phyloP scores from a whole-genome alignment of 1,140 invertebrate species.

The Meloidogyne floridensis region DNA sequence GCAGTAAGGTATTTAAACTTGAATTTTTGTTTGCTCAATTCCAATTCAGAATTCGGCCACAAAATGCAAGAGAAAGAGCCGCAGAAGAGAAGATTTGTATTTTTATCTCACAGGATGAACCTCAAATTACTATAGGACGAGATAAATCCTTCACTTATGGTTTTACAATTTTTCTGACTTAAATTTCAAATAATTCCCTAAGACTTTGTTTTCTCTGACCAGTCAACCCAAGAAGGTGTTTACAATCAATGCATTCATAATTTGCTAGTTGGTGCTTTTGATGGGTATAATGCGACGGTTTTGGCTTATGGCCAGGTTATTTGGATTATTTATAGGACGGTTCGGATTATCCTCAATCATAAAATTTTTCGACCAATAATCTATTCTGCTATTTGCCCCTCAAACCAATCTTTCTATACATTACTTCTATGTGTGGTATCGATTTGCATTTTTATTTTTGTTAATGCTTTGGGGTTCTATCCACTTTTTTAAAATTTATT shows the following conservation, averaged over 20 bases:
- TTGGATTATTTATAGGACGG: too few relatives aligned
- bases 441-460: too few relatives aligned
- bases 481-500: too few relatives aligned
- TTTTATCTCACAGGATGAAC: slow-evolving; percentile 74
- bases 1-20: not conserved
- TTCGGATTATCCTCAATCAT: too few relatives aligned
- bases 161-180: not conserved
- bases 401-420: too few relatives aligned
- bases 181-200: not conserved
- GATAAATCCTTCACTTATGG: slow-evolving; percentile 82
- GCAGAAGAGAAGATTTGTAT: slow-evolving; percentile 93
- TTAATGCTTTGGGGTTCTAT: too few relatives aligned
- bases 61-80: slow-evolving; percentile 85
- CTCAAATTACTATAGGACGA: slow-evolving; percentile 87
- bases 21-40: not conserved
- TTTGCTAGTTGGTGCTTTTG: slow-evolving; percentile 72
- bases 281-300: slow-evolving; percentile 71
- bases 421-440: too few relatives aligned
- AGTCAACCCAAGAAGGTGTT: slow-evolving; percentile 75
- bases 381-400: too few relatives aligned
- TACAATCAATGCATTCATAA: slow-evolving; percentile 78
- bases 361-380: too few relatives aligned
- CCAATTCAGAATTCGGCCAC: slow-evolving; percentile 82
- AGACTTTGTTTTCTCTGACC: slow-evolving; percentile 79
- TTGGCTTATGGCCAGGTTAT: slow-evolving; percentile 70